Evolutionary conservation across 2,888 invertebrate genomes (phyloP).

Genomic region (Alcis repandata): DNA sequence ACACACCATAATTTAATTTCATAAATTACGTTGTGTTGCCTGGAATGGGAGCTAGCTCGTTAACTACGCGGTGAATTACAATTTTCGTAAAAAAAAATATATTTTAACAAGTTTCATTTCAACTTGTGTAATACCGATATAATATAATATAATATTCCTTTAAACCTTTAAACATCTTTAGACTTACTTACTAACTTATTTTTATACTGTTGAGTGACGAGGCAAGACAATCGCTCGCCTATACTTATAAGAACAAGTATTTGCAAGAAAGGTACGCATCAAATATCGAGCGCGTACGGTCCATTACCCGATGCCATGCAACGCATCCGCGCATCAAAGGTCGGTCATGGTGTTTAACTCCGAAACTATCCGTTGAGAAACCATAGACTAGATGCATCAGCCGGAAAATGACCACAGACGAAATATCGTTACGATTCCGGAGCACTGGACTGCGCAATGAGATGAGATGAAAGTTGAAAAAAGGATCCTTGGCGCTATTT

Average conservation of each 20-base stretch:
- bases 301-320: constrained; percentile 45
- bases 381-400: constrained; percentile 50
- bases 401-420: constrained; percentile 58
- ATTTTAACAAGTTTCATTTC: too few species aligned
- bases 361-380: constrained; percentile 48
- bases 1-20: too few species aligned
- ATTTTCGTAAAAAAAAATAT: too few species aligned
- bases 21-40: too few species aligned
- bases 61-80: too few species aligned
- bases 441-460: constrained; percentile 52
- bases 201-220: too few species aligned
- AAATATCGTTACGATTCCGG: constrained; percentile 57
- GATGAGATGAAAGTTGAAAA: constrained; percentile 40
- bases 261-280: neutral
- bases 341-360: constrained; percentile 52
- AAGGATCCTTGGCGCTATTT: constrained; percentile 13
- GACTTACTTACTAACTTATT: too few species aligned
- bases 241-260: neutral
- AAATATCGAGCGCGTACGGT: constrained; percentile 27
- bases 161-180: too few species aligned
- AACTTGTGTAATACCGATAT: too few species aligned
- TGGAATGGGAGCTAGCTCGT: too few species aligned
- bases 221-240: too few species aligned
- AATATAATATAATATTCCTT: too few species aligned
- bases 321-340: constrained; percentile 43